Percentiles rank a stretch among this genome's conserved stretches.
These are phyloP conservation scores for Drosophila lacertosa DNA, from an alignment of 1,140 invertebrate genomes.

Conservation along the genomic window DNA sequence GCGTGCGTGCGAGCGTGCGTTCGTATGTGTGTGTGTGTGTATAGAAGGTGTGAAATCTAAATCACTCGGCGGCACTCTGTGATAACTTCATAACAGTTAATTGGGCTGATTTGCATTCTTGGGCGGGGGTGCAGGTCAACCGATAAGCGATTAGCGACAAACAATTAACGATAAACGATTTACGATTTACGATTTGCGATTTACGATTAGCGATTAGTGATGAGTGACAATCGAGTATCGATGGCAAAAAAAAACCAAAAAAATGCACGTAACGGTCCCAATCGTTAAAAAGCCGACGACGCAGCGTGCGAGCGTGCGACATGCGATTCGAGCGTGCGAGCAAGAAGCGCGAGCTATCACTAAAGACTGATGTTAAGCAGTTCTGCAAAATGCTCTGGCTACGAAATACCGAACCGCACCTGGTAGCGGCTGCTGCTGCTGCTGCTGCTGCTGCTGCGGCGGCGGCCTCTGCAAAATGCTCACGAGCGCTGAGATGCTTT, in stretches of 20 bases:
- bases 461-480: conserved; percentile 45
- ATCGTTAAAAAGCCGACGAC: conserved; percentile 48
- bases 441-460: conserved; percentile 11
- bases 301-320: conserved; percentile 51
- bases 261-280: conserved; percentile 16
- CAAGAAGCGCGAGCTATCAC: conserved; percentile 84
- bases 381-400: conserved; percentile 81
- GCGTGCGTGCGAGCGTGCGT: conserved; percentile 1
- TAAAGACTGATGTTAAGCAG: conserved; percentile 84
- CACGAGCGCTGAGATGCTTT: conserved; percentile 56
- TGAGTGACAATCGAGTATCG: too few species aligned
- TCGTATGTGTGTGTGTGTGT: conserved; percentile 21
- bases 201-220: conserved; percentile 2
- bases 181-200: too few species aligned
- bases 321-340: conserved; percentile 78
- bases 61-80: conserved; percentile 30
- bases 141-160: neutral
- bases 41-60: conserved; percentile 36
- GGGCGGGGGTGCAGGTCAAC: conserved; percentile 1
- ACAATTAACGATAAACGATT: conserved; percentile 1
- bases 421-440: conserved; percentile 41
- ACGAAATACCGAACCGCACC: conserved; percentile 39
- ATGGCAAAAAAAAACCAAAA: too few species aligned
- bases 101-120: conserved; percentile 12
- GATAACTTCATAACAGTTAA: conserved; percentile 1